Conservation (phyloP, 2,113 vertebrate genomes). For the Esox niger region DNA sequence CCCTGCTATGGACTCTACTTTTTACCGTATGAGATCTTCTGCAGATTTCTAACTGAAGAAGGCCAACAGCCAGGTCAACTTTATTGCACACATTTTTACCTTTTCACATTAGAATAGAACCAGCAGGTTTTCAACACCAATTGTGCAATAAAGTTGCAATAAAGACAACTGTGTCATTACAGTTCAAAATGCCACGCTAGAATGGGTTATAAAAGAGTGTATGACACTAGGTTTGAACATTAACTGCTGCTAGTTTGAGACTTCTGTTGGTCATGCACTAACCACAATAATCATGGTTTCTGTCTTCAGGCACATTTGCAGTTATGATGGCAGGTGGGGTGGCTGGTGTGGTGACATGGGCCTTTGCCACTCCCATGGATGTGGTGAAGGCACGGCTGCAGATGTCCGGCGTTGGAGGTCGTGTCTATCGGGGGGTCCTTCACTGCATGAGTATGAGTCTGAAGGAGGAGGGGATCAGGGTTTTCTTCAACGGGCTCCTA, state of each 20-base stretch:
- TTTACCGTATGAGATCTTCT: constrained; percentile 72
- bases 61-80: constrained; percentile 72
- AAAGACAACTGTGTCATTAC: no score
- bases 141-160: no score
- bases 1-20: constrained; percentile 79
- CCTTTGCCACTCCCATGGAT: constrained; percentile 77
- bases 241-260: background rate
- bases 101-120: no score
- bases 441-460: constrained; percentile 75
- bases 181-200: background rate
- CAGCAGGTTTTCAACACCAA: no score
- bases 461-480: constrained; percentile 70
- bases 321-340: constrained; percentile 76
- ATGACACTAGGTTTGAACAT: background rate
- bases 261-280: no score
- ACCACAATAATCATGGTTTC: background rate
- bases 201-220: no score
- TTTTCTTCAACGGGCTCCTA: constrained; percentile 77
- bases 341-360: constrained; percentile 76
- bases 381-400: constrained; percentile 82
- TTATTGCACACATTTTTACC: no score
- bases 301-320: constrained; percentile 54
- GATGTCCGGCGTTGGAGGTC: constrained; percentile 71
- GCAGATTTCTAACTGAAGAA: constrained; percentile 56
- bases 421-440: constrained; percentile 67